Percentiles rank a stretch among this genome's conserved stretches.
phyloP scores from a whole-genome alignment of 1,140 invertebrate genomes.

The Globodera ellingtonae region DNA sequence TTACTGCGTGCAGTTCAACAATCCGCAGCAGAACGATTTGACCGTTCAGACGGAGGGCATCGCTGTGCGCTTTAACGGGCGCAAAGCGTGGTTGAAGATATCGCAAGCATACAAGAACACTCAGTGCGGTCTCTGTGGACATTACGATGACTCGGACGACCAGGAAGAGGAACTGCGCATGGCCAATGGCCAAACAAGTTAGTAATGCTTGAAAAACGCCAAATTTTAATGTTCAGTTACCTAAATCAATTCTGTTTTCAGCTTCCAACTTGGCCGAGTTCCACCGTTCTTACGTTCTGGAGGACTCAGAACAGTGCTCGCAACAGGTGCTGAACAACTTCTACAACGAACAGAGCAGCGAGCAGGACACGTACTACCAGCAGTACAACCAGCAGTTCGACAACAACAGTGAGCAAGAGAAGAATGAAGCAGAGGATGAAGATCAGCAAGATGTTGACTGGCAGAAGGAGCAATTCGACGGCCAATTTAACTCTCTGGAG shows the following conservation, averaged over 20 bases:
- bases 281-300: conserved; percentile 41
- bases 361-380: background rate
- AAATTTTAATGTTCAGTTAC: too few species aligned
- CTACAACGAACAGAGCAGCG: conserved; percentile 16
- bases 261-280: conserved; percentile 35
- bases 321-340: conserved; percentile 16
- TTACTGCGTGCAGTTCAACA: conserved; percentile 30
- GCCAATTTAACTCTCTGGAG: background rate
- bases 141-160: conserved; percentile 34
- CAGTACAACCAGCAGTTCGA: conserved; percentile 10
- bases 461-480: conserved; percentile 22
- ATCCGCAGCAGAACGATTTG: conserved; percentile 23
- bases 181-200: conserved; percentile 27
- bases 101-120: conserved; percentile 34
- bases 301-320: conserved; percentile 17
- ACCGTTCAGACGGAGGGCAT: conserved; percentile 26
- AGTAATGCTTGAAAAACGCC: background rate
- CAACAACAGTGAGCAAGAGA: background rate
- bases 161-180: conserved; percentile 33
- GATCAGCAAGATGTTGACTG: conserved; percentile 8
- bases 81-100: conserved; percentile 35
- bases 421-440: conserved; percentile 9
- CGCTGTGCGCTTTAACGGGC: conserved; percentile 35
- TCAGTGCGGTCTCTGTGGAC: conserved; percentile 46
- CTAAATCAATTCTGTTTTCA: conserved; percentile 1